phyloP scores from a whole-genome alignment of 2,113 vertebrate genomes.

The Pithys albifrons region DNA sequence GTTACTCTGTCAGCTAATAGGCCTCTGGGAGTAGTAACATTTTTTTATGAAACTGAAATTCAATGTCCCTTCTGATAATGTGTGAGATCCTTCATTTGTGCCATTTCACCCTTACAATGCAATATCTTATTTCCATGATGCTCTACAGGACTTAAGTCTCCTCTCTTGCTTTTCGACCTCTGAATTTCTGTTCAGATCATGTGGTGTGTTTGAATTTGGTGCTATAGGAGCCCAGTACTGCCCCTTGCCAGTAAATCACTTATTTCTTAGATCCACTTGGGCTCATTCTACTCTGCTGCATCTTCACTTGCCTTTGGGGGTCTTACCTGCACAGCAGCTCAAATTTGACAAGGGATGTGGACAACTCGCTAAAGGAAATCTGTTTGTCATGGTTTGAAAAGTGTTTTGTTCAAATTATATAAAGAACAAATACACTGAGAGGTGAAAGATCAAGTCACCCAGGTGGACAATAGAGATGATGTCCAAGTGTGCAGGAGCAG shows the following conservation, averaged over 20 bases:
- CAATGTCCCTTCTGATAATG: background rate
- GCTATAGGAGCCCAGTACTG: background rate
- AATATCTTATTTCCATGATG: background rate
- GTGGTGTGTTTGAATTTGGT: background rate
- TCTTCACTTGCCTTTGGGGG: background rate
- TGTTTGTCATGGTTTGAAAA: background rate
- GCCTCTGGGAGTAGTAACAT: background rate
- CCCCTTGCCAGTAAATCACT: background rate
- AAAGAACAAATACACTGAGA: background rate
- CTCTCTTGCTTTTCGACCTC: background rate
- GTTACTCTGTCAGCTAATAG: background rate
- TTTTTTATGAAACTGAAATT: background rate
- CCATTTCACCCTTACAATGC: background rate
- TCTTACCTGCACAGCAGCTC: background rate
- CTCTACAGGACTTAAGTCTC: background rate
- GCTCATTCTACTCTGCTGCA: background rate
- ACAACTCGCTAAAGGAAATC: background rate
- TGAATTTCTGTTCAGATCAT: background rate
- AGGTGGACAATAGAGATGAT: rapidly evolving
- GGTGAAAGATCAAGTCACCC: background rate
- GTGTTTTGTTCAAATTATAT: background rate
- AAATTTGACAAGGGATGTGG: background rate
- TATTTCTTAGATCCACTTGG: background rate
- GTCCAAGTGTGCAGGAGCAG: background rate
- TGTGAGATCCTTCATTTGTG: background rate